Base-by-base conservation (phyloP, 2,113 vertebrate species). In the Condylura cristata region DNA sequence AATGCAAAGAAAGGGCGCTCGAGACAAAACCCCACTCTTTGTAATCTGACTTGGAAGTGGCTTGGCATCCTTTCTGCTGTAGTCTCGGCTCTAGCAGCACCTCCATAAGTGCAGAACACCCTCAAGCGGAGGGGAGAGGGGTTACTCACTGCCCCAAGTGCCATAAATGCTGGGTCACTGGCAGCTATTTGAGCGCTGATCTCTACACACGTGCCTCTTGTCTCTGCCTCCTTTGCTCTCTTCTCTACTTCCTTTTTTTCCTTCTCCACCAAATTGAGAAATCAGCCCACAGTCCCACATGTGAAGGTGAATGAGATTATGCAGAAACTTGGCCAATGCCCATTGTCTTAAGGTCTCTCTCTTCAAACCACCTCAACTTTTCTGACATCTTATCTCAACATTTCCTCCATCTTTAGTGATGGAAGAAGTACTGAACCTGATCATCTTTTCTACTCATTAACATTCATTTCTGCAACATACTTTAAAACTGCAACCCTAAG, bases 401-500 rank as follows among this genome's bases (percentile, higher is more conserved):
- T 78, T 58, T 39, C 22, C 39, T 80, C 44, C 26, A 83, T 46
- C 37, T 18, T 71, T 74, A 14, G 28, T n/a, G 51, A 51, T 4
- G 71, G 20, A 5, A 79, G 6, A 79, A n/a, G n/a, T 13, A n/a
- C n/a, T 11, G 2, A 7, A 56, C 8, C 30, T 2, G 13, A 65
- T 28, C 2, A 37, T 91, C 4, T 37, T 91, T 58, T 60, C 53
- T 60, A 6, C 5, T 53, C 12, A 75, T 53, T 41, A 81, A 44
- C 44, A 46, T 1, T 5, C 37, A 56, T 71, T 84, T n/a, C 9
- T 60, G 9, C 3, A 16, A 22, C 8, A 46, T 53, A 6, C 8
- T 75, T 7, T 72, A 90, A 93, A 95, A 72, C 7, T 32, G 5
- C 66, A 87, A 81, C 13, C n/a, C 37, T 46, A 46, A 28, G 16